Evolutionary conservation across 2,797 vertebrate species (phyloP), one percentile per base, ranked within the genome.

Genomic region (Micropoecilia bifurca): DNA sequence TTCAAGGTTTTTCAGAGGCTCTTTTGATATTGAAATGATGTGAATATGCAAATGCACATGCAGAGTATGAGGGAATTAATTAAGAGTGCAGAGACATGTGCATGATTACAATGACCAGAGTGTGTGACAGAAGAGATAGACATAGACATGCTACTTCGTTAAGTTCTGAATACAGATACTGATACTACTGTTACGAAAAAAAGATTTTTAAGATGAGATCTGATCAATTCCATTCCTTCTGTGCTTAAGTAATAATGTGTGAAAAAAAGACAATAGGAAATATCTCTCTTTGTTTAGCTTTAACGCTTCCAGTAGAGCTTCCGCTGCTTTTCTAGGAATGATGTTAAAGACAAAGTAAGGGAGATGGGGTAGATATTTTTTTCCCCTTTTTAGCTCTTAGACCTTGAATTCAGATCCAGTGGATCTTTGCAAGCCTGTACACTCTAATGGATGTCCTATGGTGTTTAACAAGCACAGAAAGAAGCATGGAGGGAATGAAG

Each of bases 361-460:
- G 77, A 85, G 48, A 36, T 48, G 28, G 30, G 76, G 50, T 22
- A 2, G 57, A 14, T 71, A 69, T 79, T 33, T 39, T 46, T 41
- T 55, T 80, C 80, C 74, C 41, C 39, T 16, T 33, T 61, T 77
- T 79, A 2, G 3, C 6, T 71, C 41, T 25, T 4, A 66, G 76
- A 71, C 80, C 78, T 83, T 84, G 83, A 83, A 84, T 90, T 84
- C 41, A 68, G 76, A 87, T 85, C 80, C 83, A 89, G 85, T 87
- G 89, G 76, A 36, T 79, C 85, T 75, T 83, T 76, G 71, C 78
- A 81, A 87, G 90, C 25, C 46, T 55, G 48, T 76, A 63, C 53
- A 84, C 16, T 25, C 81, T 92, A 93, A 93, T 91, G 89, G 91
- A 91, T 89, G 77, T 82, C 90, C 90, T 55, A 88, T 46, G 25